Conservation (phyloP, 2,888 invertebrate species). For the Dione juno region DNA sequence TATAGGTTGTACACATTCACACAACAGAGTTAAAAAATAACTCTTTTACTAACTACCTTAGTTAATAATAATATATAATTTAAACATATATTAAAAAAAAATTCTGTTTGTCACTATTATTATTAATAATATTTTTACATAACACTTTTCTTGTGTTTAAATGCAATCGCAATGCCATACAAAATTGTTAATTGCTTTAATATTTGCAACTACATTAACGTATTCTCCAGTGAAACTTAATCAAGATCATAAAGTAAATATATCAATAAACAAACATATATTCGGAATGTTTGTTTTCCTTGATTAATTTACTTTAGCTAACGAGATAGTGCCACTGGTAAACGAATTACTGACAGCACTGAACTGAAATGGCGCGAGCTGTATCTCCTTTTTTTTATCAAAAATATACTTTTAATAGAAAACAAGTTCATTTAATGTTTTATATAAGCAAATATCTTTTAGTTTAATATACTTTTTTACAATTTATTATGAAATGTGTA, state of each 20-base stretch:
- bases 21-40: too few species aligned
- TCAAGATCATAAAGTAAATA: constrained; percentile 11
- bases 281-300: constrained; percentile 36
- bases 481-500: not conserved
- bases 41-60: too few species aligned
- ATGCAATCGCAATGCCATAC: too few species aligned
- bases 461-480: too few species aligned
- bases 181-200: not conserved
- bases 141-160: too few species aligned
- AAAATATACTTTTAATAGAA: constrained; percentile 1
- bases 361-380: constrained; percentile 13
- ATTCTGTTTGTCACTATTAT: too few species aligned
- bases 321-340: constrained; percentile 36
- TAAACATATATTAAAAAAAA: too few species aligned
- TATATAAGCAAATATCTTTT: not conserved
- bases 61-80: too few species aligned
- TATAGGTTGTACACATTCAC: too few species aligned
- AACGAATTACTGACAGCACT: constrained; percentile 40
- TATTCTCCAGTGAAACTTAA: not conserved
- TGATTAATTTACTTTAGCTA: constrained; percentile 44
- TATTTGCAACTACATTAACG: not conserved
- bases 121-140: too few species aligned
- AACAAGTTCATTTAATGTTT: not conserved
- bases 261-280: constrained; percentile 18
- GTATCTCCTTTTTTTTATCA: not conserved